Base-by-base conservation (phyloP, 1,140 invertebrate genomes). In the Meloidogyne chitwoodi region DNA sequence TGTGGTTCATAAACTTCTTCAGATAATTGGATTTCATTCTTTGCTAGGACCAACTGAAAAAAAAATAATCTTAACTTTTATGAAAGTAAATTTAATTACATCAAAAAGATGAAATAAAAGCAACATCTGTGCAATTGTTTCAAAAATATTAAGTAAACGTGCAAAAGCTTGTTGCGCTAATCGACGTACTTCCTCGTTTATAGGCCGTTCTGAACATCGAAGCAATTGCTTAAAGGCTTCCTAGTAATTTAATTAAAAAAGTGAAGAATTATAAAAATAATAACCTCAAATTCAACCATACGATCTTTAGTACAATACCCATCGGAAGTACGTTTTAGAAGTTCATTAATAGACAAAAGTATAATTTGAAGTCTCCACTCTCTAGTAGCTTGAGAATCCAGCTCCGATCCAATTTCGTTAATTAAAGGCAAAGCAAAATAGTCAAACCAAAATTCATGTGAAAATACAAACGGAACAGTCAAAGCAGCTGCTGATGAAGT, bases 61-160 rank as follows among this genome's bases (percentile, higher is more conserved):
- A 34, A 24, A n/a, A 71, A 61, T 22, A 22, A 31, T n/a, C n/a
- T n/a, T n/a, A 41, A 6, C 22, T 19, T 6, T 6, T 22, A 6
- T 31, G 4, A 26, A 67, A 62, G 14, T 26, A 11, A 61, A 16
- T 38, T 22, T 11, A 16, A 31, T 24, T 14, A 84, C 63, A 29
- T 63, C 31, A 65, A 81, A 82, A 22, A 82, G 67, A n/a, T 70
- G 80, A 16, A 74, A 70, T 44, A 83, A 44, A 24, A 84, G 24
- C 27, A 84, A 41, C 31, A 68, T 69, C 41, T 77, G 81, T 48
- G 64, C 79, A 34, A 69, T 62, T 1, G 74, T 29, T 62, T 83
- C 74, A 19, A 82, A 82, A 10, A 48, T 24, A 11, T 72, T 41
- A 8, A 78, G 66, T 26, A 78, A 24, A 2, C 41, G 16, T 6